Base-by-base conservation (phyloP, 1,140 invertebrate species). In the Hydropsyche tenuis region DNA sequence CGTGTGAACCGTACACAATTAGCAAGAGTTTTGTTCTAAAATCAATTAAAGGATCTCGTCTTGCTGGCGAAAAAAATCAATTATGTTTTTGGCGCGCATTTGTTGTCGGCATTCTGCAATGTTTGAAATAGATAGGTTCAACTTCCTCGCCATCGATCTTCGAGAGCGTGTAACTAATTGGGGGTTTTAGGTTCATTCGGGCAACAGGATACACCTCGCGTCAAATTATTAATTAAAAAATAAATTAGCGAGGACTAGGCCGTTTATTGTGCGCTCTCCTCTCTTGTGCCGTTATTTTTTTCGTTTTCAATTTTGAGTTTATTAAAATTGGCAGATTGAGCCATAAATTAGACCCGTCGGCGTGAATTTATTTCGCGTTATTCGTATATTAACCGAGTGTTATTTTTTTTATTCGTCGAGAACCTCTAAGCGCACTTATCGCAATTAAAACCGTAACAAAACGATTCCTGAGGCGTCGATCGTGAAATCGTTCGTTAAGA, bases 371-470 rank as follows among this genome's bases (percentile, higher is more conserved):
- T 60, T 60, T 60, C 56, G 23, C 56, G 56, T 60, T 25, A 22
- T 25, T 60, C 7, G 11, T 14, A n/a, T 48, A 16, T 48, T n/a
- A 48, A 3, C 3, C 16, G 2, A 14, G 2, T 48, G 45, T 14
- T 4, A 4, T 48, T 48, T n/a, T 60, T 60, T 23, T 64, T 65
- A 30, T 65, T 43, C 23, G 63, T n/a, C 23, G n/a, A n/a, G n/a
- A n/a, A n/a, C n/a, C n/a, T n/a, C n/a, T n/a, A n/a, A n/a, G 43
- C 43, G 37, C 45, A 69, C 65, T 69, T 69, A 69, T 69, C 65
- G 65, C 46, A 69, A 69, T 69, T 69, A 69, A 69, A 69, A 48
- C 65, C 46, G 46, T 69, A 69, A 48, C 65, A 60, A 60, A 60
- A 60, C 56, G 56, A 60, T 60, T 25, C 14, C 5, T 22, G 23